Percentiles rank a stretch among this genome's conserved stretches.
Evolutionary conservation across 92 coral and sea anemone species (phyloP).

Genomic region (Nematostella vectensis): DNA sequence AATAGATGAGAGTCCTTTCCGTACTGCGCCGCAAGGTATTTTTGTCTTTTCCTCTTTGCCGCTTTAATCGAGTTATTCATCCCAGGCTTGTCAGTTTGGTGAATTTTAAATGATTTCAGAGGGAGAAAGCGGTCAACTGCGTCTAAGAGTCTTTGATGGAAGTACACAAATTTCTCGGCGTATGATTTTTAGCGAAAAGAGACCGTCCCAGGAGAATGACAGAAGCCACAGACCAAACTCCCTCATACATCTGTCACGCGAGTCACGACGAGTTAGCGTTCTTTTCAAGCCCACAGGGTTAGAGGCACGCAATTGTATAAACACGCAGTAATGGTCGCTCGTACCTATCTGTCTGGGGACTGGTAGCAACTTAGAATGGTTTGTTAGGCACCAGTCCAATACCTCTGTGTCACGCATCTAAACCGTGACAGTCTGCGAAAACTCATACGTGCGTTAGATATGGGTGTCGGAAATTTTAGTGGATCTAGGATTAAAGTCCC

Average conservation of each 20-base stretch:
- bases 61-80: not conserved
- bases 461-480: not conserved
- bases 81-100: not conserved
- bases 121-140: slow-evolving; percentile 12
- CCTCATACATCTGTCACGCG: slow-evolving; percentile 13
- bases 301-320: not conserved
- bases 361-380: too few relatives aligned
- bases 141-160: slow-evolving; percentile 9
- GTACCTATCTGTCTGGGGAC: not conserved
- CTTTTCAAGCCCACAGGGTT: not conserved
- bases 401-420: not conserved
- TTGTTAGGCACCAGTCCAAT: not conserved
- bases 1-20: slow-evolving; percentile 17
- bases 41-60: slow-evolving; percentile 11
- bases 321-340: not conserved
- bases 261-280: slow-evolving; percentile 4
- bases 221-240: slow-evolving; percentile 25
- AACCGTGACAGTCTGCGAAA: not conserved
- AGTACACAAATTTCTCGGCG: slow-evolving; percentile 11
- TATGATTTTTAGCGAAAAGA: slow-evolving; percentile 21
- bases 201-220: slow-evolving; percentile 20
- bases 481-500: not conserved
- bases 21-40: slow-evolving; percentile 7
- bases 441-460: not conserved
- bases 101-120: not conserved